phyloP scores from a whole-genome alignment of 2,113 vertebrate species.

The Camelus dromedarius region DNA sequence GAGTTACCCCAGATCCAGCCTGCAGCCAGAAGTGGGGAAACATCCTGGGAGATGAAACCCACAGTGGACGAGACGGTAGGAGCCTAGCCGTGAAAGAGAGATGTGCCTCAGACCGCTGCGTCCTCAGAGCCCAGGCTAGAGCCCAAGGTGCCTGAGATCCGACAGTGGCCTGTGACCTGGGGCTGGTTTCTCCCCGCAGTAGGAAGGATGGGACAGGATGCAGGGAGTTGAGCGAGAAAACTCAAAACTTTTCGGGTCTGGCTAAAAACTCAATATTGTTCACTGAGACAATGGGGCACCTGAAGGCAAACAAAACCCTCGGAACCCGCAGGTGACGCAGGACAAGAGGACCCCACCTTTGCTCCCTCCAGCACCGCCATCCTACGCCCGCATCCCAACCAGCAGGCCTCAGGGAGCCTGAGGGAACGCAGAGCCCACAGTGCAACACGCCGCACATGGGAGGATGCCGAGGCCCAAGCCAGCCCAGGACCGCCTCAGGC shows the following conservation, averaged over 20 bases:
- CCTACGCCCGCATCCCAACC: accelerated
- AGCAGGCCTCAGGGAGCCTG: accelerated
- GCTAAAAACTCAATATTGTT: background rate
- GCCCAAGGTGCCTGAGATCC: background rate
- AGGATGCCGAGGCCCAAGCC: background rate
- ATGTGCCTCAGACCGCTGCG: accelerated
- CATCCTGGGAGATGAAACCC: background rate
- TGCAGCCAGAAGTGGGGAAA: background rate
- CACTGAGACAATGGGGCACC: background rate
- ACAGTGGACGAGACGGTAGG: accelerated
- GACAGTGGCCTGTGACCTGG: accelerated
- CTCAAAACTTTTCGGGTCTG: background rate
- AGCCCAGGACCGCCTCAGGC: too few relatives aligned
- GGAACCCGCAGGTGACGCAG: too few relatives aligned
- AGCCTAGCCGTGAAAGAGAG: background rate
- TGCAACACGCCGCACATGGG: accelerated
- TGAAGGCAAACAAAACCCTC: background rate
- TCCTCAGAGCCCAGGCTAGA: background rate
- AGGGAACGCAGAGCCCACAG: accelerated
- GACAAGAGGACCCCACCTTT: too few relatives aligned
- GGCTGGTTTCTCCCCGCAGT: background rate
- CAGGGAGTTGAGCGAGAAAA: too few relatives aligned
- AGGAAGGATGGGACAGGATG: accelerated
- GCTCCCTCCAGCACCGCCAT: background rate
- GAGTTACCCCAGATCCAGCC: background rate